Percentiles rank a stretch among this genome's conserved stretches.
Evolutionary conservation across 2,888 invertebrate species (phyloP).

Genomic region (Polyommatus icarus): DNA sequence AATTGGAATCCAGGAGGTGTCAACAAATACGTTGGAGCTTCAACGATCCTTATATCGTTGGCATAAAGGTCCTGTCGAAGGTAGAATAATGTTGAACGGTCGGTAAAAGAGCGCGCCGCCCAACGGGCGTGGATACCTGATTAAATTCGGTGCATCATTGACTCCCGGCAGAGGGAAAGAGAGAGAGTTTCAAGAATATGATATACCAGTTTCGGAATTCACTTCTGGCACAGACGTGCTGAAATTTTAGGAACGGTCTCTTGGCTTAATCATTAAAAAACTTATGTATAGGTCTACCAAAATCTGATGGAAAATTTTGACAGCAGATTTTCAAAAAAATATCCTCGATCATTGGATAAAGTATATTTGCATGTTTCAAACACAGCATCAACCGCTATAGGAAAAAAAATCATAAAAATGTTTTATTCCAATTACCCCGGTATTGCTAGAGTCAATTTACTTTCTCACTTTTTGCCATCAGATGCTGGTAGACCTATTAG

Average conservation of each 20-base stretch:
- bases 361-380: too few species aligned
- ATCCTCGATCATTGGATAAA: too few species aligned
- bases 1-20: slow-evolving; percentile 71
- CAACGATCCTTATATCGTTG: background rate
- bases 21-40: slow-evolving; percentile 39
- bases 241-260: background rate
- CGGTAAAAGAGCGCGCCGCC: slow-evolving; percentile 49
- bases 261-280: too few species aligned
- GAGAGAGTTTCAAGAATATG: background rate
- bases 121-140: slow-evolving; percentile 55
- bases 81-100: background rate
- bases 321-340: too few species aligned
- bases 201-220: background rate
- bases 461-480: too few species aligned
- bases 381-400: too few species aligned
- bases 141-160: background rate
- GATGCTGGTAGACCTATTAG: too few species aligned
- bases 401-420: too few species aligned
- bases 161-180: background rate
- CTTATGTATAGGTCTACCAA: too few species aligned
- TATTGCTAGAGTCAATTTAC: too few species aligned
- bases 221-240: background rate
- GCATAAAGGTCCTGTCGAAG: background rate
- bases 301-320: too few species aligned
- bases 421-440: too few species aligned